Conservation (phyloP, 2,113 vertebrate genomes). For the Rhinolophus sinicus region DNA sequence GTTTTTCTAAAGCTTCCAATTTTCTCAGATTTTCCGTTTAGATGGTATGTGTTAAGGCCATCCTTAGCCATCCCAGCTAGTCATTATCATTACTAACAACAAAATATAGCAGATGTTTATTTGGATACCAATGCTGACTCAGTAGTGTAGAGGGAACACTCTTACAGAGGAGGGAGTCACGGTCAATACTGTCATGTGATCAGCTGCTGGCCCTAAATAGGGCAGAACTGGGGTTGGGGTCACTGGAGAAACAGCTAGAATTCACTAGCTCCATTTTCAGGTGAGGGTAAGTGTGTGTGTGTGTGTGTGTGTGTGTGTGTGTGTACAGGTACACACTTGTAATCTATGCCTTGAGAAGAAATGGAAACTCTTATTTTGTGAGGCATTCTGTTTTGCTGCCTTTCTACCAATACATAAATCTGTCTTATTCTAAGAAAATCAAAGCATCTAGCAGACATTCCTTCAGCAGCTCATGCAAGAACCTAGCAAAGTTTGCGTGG, state of each 20-base stretch:
- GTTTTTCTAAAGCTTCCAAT: conserved; percentile 59
- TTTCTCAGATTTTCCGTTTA: conserved; percentile 72
- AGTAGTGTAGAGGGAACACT: conserved; percentile 63
- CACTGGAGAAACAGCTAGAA: neutral
- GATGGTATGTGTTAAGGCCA: conserved; percentile 52
- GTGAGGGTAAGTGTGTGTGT: neutral
- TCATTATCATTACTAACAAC: conserved; percentile 75
- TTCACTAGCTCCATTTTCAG: neutral
- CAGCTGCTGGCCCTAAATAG: neutral
- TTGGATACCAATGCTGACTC: conserved; percentile 74
- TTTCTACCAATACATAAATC: neutral
- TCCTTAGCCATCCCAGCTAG: conserved; percentile 65
- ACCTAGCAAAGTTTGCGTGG: neutral
- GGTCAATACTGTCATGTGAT: neutral
- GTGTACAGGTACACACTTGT: neutral
- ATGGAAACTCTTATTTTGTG: neutral
- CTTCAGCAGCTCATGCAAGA: neutral
- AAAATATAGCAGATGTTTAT: conserved; percentile 75
- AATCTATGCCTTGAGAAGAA: neutral
- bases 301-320: no score
- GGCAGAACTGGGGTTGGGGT: neutral
- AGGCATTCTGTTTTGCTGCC: neutral
- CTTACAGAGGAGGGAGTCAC: conserved; percentile 27
- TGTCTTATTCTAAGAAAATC: neutral
- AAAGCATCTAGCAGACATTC: neutral